Base-by-base conservation (phyloP, 2,797 vertebrate genomes). In the Dendrocincla tyrannina region DNA sequence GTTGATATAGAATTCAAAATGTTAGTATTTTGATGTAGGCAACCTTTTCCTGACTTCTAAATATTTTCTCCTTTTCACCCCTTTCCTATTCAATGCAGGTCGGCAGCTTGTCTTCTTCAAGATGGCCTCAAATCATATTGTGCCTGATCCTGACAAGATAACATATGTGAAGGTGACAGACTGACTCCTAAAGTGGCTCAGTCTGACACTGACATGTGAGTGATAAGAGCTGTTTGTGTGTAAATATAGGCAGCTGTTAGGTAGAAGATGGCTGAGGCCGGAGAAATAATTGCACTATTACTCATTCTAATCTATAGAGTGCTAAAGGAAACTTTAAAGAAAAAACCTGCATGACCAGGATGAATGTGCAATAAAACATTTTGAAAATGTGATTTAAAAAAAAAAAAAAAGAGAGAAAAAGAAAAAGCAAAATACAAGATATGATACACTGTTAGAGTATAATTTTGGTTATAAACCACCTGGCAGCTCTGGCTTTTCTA, bases 41-140 rank as follows among this genome's bases (percentile, higher is more conserved):
- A 58, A 16, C 9, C 4, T 79, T 81, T 74, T 79, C 39, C 52
- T 94, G 33, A 3, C n/a, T 60, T 75, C 60, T 84, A 55, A 85
- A 25, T 32, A 58, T 59, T 64, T 35, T 41, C 32, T 6, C 20
- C 24, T 35, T 39, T 9, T 2, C 17, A 15, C 7, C 5, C 5
- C 10, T 72, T 91, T 89, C 68, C 32, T 95, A 17, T 91, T 66
- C 4, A 82, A 27, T 62, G 47, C 93, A 99, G 99, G 98, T 95
- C 98, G 98, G 78, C 98, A 98, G 93, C 98, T 99, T 93, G 98
- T 98, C 92, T 98, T 98, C 97, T 99, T 99, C 97, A 99, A 99
- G 96, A 98, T 97, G 27, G 98, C 98, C 76, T 98, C 98, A 62
- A 98, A 96, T 95, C 98, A 94, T 77, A 94, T 98, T 82, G 72